A percentile compares a stretch with the other conserved stretches of the same genome.
Evolutionary conservation across 2,888 invertebrate genomes (phyloP).

Genomic region (Nomada ruficornis): DNA sequence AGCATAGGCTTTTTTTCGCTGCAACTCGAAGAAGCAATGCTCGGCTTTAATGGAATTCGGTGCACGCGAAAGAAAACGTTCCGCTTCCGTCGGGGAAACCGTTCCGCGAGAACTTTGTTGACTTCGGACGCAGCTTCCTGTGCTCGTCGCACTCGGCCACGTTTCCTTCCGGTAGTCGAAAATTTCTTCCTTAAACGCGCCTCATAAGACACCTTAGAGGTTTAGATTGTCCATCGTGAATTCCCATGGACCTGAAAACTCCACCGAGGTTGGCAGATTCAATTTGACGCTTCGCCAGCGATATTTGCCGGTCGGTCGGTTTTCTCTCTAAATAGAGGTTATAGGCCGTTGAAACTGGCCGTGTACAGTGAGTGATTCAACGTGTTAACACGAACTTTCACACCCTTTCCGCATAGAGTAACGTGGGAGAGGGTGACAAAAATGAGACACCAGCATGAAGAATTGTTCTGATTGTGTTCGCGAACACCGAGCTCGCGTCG

Average conservation of each 20-base stretch:
- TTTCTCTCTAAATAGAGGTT: constrained; percentile 12
- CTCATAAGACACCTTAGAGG: constrained; percentile 17
- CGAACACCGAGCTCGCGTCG: no score
- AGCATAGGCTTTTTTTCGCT: neutral
- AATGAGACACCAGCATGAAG: no score
- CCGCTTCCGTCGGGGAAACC: constrained; percentile 5
- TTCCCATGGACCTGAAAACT: constrained; percentile 19
- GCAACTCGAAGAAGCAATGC: neutral
- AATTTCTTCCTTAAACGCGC: constrained; percentile 27
- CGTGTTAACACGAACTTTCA: no score
- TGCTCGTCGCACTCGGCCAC: neutral
- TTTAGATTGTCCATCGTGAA: neutral
- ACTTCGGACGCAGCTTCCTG: neutral
- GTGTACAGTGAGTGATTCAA: no score
- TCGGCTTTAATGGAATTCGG: constrained; percentile 36
- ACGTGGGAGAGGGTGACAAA: no score
- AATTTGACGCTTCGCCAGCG: constrained; percentile 27
- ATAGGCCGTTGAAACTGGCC: neutral
- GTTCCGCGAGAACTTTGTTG: neutral
- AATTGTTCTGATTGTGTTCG: neutral
- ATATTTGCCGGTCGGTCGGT: constrained; percentile 23
- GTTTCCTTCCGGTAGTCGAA: constrained; percentile 3
- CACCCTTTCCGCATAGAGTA: no score
- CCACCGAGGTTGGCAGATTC: constrained; percentile 1
- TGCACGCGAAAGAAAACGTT: constrained; percentile 13